Percentiles rank a stretch among this genome's conserved stretches.
Evolutionary conservation across 2,113 vertebrate species (phyloP).

Genomic region (Oxyruncus cristatus): DNA sequence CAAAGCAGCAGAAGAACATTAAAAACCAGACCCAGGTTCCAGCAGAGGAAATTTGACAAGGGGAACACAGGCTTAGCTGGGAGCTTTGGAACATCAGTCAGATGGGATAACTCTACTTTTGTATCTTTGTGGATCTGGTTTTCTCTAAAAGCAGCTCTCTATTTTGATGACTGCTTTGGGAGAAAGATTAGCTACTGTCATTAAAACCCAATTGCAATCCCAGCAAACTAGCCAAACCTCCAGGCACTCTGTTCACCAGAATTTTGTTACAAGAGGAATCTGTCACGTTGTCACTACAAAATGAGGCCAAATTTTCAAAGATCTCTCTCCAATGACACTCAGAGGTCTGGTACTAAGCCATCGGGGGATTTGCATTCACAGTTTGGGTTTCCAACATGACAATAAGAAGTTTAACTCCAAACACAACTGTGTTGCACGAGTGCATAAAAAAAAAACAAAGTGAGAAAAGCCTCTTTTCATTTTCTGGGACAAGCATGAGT

Average conservation of each 20-base stretch:
- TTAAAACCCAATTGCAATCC: conserved; percentile 5
- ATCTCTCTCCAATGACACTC: background rate
- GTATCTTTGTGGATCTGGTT: background rate
- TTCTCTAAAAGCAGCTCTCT: background rate
- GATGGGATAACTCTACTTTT: background rate
- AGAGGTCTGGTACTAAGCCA: background rate
- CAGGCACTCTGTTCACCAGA: background rate
- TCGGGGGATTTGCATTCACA: background rate
- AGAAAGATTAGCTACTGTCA: background rate
- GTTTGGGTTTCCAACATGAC: conserved; percentile 18
- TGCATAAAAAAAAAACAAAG: background rate
- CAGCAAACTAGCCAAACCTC: conserved; percentile 19
- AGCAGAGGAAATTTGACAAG: background rate
- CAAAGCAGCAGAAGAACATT: background rate
- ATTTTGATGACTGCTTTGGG: background rate
- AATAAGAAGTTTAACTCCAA: conserved; percentile 32
- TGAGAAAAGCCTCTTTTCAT: conserved; percentile 36
- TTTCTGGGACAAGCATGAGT: conserved; percentile 13
- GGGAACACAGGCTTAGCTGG: background rate
- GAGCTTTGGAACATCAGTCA: background rate
- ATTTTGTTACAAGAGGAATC: conserved; percentile 3
- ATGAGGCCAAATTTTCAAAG: conserved; percentile 31
- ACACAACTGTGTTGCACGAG: background rate
- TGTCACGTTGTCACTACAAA: background rate
- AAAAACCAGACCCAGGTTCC: background rate